Conservation (phyloP, 2,113 vertebrate species). For the Patagioenas fasciata region DNA sequence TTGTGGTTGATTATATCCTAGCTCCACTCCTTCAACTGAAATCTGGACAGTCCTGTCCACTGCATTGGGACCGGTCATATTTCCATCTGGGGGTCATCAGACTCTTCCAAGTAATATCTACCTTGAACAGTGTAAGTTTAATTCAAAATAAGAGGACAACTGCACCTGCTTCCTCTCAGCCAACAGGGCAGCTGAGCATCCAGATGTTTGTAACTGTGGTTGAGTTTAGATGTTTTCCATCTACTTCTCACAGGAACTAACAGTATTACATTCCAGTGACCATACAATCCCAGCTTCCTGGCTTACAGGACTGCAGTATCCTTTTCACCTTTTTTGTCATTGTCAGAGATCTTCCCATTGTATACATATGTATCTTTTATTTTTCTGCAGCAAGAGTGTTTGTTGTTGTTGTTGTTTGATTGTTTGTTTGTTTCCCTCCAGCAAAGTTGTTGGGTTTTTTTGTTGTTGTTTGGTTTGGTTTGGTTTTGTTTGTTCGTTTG, state of each 20-base stretch:
- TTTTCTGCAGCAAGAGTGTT: no score
- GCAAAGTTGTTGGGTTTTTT: no score
- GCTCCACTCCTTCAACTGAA: background rate
- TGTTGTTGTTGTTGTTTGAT: no score
- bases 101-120: constrained; percentile 6
- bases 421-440: no score
- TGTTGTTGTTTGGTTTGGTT: no score
- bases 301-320: background rate
- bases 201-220: constrained; percentile 60
- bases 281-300: constrained; percentile 33
- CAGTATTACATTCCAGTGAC: constrained; percentile 21
- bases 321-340: constrained; percentile 16
- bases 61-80: background rate
- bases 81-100: background rate
- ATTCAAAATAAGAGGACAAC: constrained; percentile 43
- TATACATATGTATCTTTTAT: background rate
- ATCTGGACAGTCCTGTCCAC: background rate
- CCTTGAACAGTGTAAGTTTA: background rate
- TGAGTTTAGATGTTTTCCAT: constrained; percentile 51
- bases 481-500: background rate
- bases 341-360: background rate
- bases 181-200: constrained; percentile 25
- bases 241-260: constrained; percentile 49
- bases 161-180: constrained; percentile 55
- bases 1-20: background rate